These are phyloP conservation scores for Oophaga pumilio DNA, from an alignment of 2,113 vertebrate genomes.

Conservation along the genomic window DNA sequence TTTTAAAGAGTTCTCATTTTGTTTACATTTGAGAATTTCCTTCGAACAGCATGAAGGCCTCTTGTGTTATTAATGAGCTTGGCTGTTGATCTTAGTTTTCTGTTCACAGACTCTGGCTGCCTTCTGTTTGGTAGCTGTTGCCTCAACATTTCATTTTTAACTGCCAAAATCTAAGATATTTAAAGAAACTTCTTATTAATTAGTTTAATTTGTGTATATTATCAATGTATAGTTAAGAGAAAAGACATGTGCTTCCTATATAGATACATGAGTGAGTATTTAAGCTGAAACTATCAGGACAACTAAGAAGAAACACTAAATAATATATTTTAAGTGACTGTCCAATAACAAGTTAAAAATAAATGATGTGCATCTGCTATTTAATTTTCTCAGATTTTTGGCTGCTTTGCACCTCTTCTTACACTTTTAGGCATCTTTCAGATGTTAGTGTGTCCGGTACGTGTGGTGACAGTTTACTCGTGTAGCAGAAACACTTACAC, in stretches of 20 bases:
- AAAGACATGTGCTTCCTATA: not conserved
- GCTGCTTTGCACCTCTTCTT: too few species aligned
- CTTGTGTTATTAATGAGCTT: slow-evolving; percentile 45
- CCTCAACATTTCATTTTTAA: slow-evolving; percentile 22
- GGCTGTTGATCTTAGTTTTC: slow-evolving; percentile 27
- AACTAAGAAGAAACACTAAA: not conserved
- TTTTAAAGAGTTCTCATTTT: not conserved
- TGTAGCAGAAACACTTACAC: too few species aligned
- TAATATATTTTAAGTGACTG: not conserved
- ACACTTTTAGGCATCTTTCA: too few species aligned
- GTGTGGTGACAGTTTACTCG: too few species aligned
- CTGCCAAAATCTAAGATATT: slow-evolving; percentile 20
- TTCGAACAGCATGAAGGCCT: slow-evolving; percentile 5
- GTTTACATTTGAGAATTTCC: slow-evolving; percentile 26
- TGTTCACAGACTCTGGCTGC: slow-evolving; percentile 30
- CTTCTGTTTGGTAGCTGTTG: slow-evolving; percentile 43
- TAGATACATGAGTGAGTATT: not conserved
- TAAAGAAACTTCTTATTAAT: not conserved
- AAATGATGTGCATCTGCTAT: too few species aligned
- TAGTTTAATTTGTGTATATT: not conserved
- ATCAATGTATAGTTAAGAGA: not conserved
- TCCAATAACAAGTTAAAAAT: too few species aligned
- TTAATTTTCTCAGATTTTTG: too few species aligned
- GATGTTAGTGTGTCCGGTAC: too few species aligned
- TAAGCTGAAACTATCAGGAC: not conserved